phyloP scores from a whole-genome alignment of 2,113 vertebrate genomes.

The Mola mola region DNA sequence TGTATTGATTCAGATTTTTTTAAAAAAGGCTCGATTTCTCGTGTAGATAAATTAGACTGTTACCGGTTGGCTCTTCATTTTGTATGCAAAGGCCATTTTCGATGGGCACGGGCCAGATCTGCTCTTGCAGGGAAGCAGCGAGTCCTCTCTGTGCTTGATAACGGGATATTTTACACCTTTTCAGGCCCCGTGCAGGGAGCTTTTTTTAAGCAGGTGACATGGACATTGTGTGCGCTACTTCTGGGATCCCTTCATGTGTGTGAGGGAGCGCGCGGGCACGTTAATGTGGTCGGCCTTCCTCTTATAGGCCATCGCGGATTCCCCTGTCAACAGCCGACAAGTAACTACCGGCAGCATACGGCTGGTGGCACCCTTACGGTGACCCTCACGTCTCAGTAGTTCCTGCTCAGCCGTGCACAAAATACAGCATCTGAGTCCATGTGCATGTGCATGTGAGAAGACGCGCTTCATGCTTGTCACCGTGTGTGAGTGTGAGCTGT shows the following conservation, averaged over 20 bases:
- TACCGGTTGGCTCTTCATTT: slow-evolving; percentile 5
- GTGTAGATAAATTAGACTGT: neutral
- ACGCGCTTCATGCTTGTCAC: neutral
- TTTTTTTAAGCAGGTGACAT: slow-evolving; percentile 4
- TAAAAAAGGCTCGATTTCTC: slow-evolving; percentile 8
- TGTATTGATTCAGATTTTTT: slow-evolving; percentile 14
- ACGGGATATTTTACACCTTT: too few species aligned
- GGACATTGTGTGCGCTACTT: slow-evolving; percentile 4
- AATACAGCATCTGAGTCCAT: slow-evolving; percentile 31
- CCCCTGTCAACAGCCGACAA: slow-evolving; percentile 58
- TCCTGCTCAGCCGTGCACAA: slow-evolving; percentile 55
- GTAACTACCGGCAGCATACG: slow-evolving; percentile 55
- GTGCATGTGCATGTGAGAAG: neutral
- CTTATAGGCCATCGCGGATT: slow-evolving; percentile 61
- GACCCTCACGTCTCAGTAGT: slow-evolving; percentile 56
- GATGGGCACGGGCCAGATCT: slow-evolving; percentile 30
- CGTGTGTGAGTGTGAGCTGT: slow-evolving; percentile 14
- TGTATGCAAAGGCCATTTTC: slow-evolving; percentile 27
- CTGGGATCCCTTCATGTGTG: neutral
- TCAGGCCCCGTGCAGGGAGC: too few species aligned
- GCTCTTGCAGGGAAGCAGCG: neutral
- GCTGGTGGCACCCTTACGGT: slow-evolving; percentile 62
- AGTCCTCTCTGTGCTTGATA: too few species aligned
- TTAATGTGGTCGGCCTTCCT: slow-evolving; percentile 53
- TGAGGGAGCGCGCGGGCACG: too few species aligned